Evolutionary conservation across 2,797 vertebrate genomes (phyloP).

Genomic region (Notamacropus eugenii): DNA sequence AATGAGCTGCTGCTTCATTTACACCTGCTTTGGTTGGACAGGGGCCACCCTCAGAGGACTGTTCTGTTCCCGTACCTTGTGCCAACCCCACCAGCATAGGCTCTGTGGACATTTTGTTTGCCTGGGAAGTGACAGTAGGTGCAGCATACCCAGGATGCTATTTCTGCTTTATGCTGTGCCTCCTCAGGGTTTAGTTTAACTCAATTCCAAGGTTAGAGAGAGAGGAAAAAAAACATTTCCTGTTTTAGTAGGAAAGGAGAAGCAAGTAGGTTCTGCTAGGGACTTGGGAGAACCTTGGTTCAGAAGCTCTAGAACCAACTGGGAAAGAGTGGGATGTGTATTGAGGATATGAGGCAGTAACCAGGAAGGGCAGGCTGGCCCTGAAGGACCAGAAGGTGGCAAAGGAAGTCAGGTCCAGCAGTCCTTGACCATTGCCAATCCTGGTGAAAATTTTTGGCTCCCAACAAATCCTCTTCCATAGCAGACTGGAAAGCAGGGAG

Average conservation of each 20-base stretch:
- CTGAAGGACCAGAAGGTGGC: background rate
- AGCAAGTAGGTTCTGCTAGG: background rate
- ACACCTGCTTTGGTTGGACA: background rate
- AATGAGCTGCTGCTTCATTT: background rate
- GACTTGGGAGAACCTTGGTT: slow-evolving; percentile 48
- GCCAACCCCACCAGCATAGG: background rate
- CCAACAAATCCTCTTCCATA: slow-evolving; percentile 8
- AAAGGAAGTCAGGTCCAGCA: background rate
- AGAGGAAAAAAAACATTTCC: slow-evolving; percentile 37
- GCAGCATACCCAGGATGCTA: background rate
- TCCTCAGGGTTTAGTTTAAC: slow-evolving; percentile 30
- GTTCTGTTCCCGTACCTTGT: background rate
- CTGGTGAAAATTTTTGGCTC: slow-evolving; percentile 18
- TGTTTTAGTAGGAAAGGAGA: slow-evolving; percentile 70
- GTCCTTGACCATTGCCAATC: slow-evolving; percentile 6
- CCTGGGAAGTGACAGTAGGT: background rate
- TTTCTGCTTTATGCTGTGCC: slow-evolving; percentile 30
- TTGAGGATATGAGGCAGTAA: background rate
- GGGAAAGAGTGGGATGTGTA: slow-evolving; percentile 45
- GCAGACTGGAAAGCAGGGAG: slow-evolving; percentile 49
- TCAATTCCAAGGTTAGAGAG: background rate
- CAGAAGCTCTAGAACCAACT: slow-evolving; percentile 27
- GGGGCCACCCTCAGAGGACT: background rate
- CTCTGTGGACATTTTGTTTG: background rate
- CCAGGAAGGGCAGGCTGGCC: slow-evolving; percentile 7